These are phyloP conservation scores for Artibeus lituratus DNA, from an alignment of 2,797 vertebrate genomes.

Conservation along the genomic window DNA sequence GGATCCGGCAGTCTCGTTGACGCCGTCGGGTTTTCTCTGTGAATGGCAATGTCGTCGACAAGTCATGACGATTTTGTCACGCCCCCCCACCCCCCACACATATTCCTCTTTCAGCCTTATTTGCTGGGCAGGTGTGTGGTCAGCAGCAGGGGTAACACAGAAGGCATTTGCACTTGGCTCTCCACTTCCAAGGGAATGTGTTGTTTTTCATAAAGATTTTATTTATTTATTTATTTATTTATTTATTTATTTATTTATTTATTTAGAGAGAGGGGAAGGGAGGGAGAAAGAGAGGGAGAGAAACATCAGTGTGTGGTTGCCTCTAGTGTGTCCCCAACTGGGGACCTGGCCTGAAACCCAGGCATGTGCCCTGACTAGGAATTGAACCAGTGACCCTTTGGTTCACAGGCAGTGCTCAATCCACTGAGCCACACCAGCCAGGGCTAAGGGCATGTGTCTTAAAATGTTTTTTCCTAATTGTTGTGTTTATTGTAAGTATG, in stretches of 20 bases:
- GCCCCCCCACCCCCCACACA: neutral
- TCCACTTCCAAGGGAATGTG: too few relatives aligned
- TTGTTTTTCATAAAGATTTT: neutral
- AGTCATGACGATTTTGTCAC: neutral
- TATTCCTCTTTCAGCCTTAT: neutral
- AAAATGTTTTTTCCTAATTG: neutral
- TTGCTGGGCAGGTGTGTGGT: neutral
- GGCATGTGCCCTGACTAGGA: too few relatives aligned
- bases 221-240: too few relatives aligned
- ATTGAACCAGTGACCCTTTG: too few relatives aligned
- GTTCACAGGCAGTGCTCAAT: too few relatives aligned
- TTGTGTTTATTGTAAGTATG: neutral
- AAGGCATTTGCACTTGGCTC: neutral
- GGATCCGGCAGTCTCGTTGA: neutral
- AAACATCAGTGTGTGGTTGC: too few relatives aligned
- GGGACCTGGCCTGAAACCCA: too few relatives aligned
- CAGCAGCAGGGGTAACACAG: neutral
- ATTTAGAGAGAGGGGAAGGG: too few relatives aligned
- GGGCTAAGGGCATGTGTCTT: neutral
- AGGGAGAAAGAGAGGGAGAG: too few relatives aligned
- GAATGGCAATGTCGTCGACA: neutral
- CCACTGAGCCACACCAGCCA: too few relatives aligned
- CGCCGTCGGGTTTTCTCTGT: neutral
- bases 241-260: too few relatives aligned
- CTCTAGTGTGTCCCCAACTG: too few relatives aligned